Evolutionary conservation across 2,113 vertebrate genomes (phyloP), one percentile per base, ranked within the genome.

Genomic region (Ranitomeya imitator): DNA sequence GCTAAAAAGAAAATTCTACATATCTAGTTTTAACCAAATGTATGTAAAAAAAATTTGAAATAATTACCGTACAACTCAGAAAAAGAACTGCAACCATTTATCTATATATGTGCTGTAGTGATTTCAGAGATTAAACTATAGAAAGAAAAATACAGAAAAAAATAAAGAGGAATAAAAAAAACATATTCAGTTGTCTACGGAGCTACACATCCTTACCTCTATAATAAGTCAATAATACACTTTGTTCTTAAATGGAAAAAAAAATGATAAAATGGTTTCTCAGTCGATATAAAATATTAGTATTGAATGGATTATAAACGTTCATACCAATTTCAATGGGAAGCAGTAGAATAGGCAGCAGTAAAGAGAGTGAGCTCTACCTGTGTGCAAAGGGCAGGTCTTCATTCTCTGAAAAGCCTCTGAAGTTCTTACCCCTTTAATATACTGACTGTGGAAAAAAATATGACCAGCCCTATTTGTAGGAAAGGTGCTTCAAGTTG

Each of bases 401-500:
- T 90, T 91, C 90, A 59, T 92, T 91, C 88, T 91, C 90, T 89
- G 86, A 92, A 87, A 91, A 89, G 55, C 60, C 73, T 55, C 52
- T 8, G 87, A 79, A 54, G 61, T 79, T 54, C 52, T 18, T 57
- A 80, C 77, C 77, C 18, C 89, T 93, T 93, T 93, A 92, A 52
- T 93, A 93, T 89, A 86, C 90, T 91, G 90, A 92, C 90, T 91
- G 73, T 79, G n/a, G 45, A 60, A 89, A 79, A 83, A 88, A 87
- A 60, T 91, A 93, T 93, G 92, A 91, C 93, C 93, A 91, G 92
- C 92, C 89, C 91, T 93, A 92, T 93, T 90, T 84, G 94, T 94
- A 94, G 95, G 94, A 93, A 94, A 96, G 95, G 95, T 95, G 93
- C 95, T 95, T 94, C 94, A 94, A 93, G 95, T 96, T 96, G 95